Percentiles rank a stretch among this genome's conserved stretches.
Conservation (phyloP, 2,797 vertebrate species). For the Erethizon dorsatum region DNA sequence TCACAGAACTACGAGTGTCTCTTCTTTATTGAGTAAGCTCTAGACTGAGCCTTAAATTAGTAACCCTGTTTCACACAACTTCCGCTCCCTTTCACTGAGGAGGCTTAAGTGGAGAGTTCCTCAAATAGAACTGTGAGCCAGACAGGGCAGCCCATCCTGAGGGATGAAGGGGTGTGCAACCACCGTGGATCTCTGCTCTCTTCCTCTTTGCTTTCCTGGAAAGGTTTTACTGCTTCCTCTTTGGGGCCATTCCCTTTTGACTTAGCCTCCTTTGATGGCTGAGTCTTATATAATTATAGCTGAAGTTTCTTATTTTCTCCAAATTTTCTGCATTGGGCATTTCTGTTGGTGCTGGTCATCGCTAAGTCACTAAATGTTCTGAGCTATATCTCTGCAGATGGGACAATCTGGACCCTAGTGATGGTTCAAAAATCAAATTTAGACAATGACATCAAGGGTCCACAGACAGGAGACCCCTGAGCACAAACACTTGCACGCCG, state of each 20-base stretch:
- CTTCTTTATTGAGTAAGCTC: background rate
- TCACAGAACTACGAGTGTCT: background rate
- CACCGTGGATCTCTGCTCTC: background rate
- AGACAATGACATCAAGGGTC: background rate
- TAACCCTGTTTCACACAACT: background rate
- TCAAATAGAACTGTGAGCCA: constrained; percentile 4
- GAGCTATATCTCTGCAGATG: background rate
- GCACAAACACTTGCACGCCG: background rate
- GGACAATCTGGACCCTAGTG: background rate
- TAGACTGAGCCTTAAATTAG: constrained; percentile 1
- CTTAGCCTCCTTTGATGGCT: constrained; percentile 52
- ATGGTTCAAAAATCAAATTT: constrained; percentile 18
- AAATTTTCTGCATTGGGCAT: constrained; percentile 12
- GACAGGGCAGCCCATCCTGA: background rate
- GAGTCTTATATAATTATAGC: constrained; percentile 36
- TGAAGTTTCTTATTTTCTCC: constrained; percentile 56
- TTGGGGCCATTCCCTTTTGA: constrained; percentile 40
- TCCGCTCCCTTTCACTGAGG: background rate
- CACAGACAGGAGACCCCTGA: background rate
- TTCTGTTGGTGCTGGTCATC: background rate
- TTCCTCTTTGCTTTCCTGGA: background rate
- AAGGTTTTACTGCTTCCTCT: background rate
- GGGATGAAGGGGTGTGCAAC: background rate
- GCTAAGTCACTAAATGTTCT: constrained; percentile 44
- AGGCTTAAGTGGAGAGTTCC: background rate